phyloP scores from a whole-genome alignment of 2,888 invertebrate genomes.

The Endotricha flammealis region DNA sequence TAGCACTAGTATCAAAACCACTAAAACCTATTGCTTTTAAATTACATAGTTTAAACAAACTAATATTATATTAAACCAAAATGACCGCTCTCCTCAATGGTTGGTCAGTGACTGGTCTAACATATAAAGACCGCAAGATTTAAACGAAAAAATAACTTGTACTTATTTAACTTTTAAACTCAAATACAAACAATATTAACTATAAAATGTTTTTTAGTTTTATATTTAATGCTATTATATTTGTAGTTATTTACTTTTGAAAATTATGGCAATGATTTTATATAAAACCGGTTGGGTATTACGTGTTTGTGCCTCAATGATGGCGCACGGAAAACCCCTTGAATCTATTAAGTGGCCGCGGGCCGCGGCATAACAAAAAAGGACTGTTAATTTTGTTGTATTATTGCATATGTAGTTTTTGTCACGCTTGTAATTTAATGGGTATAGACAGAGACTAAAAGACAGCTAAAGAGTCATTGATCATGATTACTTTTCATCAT shows the following conservation, averaged over 20 bases:
- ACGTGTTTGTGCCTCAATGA: neutral
- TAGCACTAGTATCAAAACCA: constrained; percentile 3
- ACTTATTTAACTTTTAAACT: neutral
- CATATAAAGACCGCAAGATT: neutral
- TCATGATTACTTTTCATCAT: no score
- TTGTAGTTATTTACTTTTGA: neutral
- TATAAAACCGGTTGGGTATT: neutral
- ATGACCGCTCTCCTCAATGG: neutral
- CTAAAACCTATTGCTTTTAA: constrained; percentile 1
- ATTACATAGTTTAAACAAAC: neutral
- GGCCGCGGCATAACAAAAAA: no score
- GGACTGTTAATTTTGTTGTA: no score
- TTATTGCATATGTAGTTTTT: no score
- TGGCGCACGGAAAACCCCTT: neutral
- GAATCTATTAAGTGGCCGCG: no score
- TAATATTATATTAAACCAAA: neutral
- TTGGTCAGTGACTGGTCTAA: neutral
- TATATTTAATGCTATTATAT: no score
- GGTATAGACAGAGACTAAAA: no score
- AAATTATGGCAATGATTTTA: neutral
- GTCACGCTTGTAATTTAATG: no score
- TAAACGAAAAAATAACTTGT: neutral
- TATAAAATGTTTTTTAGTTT: no score
- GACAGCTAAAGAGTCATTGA: no score
- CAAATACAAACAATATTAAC: no score